Evolutionary conservation across 1,140 invertebrate species (phyloP).

Genomic region (Diabrotica undecimpunctata): DNA sequence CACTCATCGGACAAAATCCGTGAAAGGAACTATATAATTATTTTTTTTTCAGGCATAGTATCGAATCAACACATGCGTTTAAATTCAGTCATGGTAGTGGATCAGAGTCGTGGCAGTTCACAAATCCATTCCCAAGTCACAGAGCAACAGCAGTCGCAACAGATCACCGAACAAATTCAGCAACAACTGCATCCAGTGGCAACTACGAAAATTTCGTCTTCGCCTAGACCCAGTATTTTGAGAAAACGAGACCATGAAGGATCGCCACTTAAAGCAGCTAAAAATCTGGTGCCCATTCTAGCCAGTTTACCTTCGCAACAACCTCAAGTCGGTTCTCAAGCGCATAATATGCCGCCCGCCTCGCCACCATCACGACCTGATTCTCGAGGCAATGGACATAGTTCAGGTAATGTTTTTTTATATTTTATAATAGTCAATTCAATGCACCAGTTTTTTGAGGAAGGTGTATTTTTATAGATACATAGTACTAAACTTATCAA

Average conservation of each 20-base stretch:
- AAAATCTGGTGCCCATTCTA: conserved; percentile 52
- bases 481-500: no score
- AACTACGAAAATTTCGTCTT: conserved; percentile 40
- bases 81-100: conserved; percentile 43
- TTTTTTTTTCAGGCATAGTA: conserved; percentile 33
- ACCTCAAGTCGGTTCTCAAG: conserved; percentile 13
- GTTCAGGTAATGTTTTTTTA: conserved; percentile 44
- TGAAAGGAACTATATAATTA: neutral
- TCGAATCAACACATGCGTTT: conserved; percentile 40
- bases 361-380: conserved; percentile 51
- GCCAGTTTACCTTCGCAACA: conserved; percentile 36
- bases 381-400: conserved; percentile 53
- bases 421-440: no score
- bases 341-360: conserved; percentile 43
- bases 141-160: conserved; percentile 4
- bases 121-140: conserved; percentile 4
- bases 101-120: conserved; percentile 31
- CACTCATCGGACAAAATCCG: no score
- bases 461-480: no score
- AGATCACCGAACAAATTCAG: conserved; percentile 5
- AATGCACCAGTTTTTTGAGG: no score
- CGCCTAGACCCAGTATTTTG: conserved; percentile 46
- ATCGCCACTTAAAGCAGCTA: conserved; percentile 41
- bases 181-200: conserved; percentile 20
- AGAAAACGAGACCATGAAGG: conserved; percentile 46